phyloP scores from a whole-genome alignment of 2,888 invertebrate genomes.

The Volucella inflata region DNA sequence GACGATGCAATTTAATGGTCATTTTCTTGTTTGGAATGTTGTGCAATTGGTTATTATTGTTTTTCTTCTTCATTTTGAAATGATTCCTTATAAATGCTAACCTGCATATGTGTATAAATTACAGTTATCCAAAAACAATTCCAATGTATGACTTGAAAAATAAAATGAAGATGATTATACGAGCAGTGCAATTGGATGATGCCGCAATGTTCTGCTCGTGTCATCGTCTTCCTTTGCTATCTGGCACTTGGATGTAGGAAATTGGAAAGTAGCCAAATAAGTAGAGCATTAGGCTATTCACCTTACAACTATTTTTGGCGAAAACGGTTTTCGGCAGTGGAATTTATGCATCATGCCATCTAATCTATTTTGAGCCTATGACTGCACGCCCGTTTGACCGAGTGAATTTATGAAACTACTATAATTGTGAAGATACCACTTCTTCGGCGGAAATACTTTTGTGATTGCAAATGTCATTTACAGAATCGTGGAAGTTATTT shows the following conservation, averaged over 20 bases:
- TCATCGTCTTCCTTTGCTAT: conserved; percentile 34
- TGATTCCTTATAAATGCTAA: conserved; percentile 42
- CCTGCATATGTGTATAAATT: neutral
- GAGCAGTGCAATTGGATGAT: conserved; percentile 12
- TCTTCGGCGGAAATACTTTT: conserved; percentile 3
- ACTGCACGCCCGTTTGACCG: conserved; percentile 66
- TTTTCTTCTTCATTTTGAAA: conserved; percentile 8
- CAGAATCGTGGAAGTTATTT: no score
- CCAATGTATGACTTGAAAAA: conserved; percentile 23
- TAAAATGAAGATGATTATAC: conserved; percentile 34
- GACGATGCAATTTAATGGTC: conserved; percentile 61
- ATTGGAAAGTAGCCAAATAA: conserved; percentile 60
- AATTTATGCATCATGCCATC: conserved; percentile 54
- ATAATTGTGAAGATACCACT: conserved; percentile 28
- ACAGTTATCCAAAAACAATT: conserved; percentile 31
- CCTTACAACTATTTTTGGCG: conserved; percentile 49
- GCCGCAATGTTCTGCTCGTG: conserved; percentile 41
- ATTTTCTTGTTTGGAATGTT: conserved; percentile 28
- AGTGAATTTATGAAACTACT: conserved; percentile 64
- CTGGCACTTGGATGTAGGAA: conserved; percentile 54
- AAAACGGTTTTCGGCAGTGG: conserved; percentile 19
- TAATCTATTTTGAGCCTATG: conserved; percentile 39
- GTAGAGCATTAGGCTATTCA: conserved; percentile 59
- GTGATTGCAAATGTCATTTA: no score
- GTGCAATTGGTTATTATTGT: conserved; percentile 26